Evolutionary conservation across 2,113 vertebrate genomes (phyloP).

Genomic region (Paradoxurus hermaphroditus): DNA sequence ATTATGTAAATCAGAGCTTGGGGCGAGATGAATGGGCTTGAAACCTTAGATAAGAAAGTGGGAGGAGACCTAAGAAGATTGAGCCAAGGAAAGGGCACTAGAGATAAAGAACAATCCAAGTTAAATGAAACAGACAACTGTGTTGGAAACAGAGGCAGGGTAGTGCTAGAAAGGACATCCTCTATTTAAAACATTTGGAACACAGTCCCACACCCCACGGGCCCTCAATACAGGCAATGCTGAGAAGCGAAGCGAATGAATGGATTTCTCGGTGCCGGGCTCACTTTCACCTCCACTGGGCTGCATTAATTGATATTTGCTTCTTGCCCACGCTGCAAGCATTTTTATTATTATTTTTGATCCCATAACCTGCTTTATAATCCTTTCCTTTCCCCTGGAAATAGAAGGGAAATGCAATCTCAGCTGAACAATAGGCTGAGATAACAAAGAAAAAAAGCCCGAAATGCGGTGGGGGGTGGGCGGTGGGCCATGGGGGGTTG

Average conservation of each 20-base stretch:
- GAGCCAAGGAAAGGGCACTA: neutral
- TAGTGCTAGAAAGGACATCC: neutral
- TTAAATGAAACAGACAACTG: neutral
- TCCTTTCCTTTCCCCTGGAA: neutral
- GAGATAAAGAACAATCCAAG: neutral
- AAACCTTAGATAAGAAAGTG: neutral
- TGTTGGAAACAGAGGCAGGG: neutral
- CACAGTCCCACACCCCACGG: fast-evolving
- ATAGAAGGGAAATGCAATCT: slow-evolving; percentile 19
- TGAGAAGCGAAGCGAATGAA: neutral
- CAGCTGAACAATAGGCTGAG: neutral
- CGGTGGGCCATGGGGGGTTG: fast-evolving
- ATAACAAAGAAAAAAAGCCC: slow-evolving; percentile 34
- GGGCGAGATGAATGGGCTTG: neutral
- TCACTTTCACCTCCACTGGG: neutral
- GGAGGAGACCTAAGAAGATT: neutral
- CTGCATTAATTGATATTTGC: neutral
- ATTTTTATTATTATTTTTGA: slow-evolving; percentile 43
- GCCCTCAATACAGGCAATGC: fast-evolving
- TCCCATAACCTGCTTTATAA: slow-evolving; percentile 43
- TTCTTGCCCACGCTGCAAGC: neutral
- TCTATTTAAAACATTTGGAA: neutral
- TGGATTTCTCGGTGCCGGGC: neutral
- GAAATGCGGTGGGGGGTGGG: neutral
- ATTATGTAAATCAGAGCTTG: neutral